Percentiles rank a stretch among this genome's conserved stretches.
phyloP scores from a whole-genome alignment of 2,888 invertebrate genomes.

The Tipula lateralis region DNA sequence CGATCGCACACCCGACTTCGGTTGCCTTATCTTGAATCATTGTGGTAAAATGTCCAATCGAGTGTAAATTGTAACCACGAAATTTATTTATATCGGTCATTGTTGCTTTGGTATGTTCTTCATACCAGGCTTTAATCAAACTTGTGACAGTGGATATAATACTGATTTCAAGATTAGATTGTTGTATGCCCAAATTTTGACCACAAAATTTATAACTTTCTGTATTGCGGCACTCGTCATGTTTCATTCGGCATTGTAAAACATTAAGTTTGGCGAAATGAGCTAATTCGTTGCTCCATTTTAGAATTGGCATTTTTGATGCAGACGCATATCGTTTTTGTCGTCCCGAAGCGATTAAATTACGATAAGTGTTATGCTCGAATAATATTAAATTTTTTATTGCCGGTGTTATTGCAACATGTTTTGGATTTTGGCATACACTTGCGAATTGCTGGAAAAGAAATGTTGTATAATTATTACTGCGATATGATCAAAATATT shows the following conservation, averaged over 20 bases:
- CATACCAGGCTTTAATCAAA: background rate
- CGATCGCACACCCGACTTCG: background rate
- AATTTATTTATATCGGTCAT: background rate
- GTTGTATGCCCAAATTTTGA: background rate
- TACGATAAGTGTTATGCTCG: background rate
- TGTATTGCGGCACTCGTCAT: constrained; percentile 14
- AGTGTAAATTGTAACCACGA: background rate
- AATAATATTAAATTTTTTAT: background rate
- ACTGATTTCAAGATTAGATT: background rate
- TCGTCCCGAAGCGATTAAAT: background rate
- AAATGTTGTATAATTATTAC: background rate
- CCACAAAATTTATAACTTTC: background rate
- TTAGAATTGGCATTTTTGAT: background rate
- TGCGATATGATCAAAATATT: background rate
- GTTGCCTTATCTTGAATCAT: background rate
- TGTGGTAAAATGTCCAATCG: constrained; percentile 24
- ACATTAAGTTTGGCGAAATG: background rate
- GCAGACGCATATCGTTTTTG: background rate
- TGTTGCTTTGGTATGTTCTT: background rate
- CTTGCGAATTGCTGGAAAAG: background rate
- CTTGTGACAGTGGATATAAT: background rate
- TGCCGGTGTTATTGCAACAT: background rate
- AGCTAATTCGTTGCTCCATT: background rate
- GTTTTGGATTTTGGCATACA: background rate
- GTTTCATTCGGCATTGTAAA: background rate